Evolutionary conservation across 1,140 invertebrate species (phyloP).

Genomic region (Leptopilina clavipes): DNA sequence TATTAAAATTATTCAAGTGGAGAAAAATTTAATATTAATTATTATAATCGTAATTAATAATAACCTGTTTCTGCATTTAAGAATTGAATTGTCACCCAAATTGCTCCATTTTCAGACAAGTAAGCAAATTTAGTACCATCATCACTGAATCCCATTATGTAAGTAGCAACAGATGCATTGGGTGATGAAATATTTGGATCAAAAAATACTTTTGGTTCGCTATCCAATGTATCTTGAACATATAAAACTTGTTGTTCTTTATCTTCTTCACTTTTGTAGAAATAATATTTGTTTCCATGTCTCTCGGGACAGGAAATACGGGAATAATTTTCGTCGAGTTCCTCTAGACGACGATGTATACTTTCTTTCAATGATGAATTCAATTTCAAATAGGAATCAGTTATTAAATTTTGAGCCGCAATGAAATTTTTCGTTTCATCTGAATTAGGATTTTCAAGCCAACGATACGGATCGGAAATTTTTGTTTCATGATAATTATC

Average conservation of each 20-base stretch:
- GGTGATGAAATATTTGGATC: conserved; percentile 94
- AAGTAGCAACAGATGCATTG: no score
- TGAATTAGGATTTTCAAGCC: conserved; percentile 96
- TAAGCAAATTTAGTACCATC: conserved; percentile 94
- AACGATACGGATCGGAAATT: conserved; percentile 95
- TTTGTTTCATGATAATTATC: conserved; percentile 90
- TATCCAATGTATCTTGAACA: conserved; percentile 87
- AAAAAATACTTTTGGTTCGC: conserved; percentile 91
- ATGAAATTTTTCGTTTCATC: conserved; percentile 95
- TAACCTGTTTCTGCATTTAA: conserved; percentile 84
- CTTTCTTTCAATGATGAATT: conserved; percentile 81
- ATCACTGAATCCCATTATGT: conserved; percentile 95
- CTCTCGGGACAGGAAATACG: conserved; percentile 91
- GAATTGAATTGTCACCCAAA: conserved; percentile 95
- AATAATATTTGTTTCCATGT: conserved; percentile 80
- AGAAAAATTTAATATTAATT: neutral
- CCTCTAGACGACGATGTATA: conserved; percentile 86
- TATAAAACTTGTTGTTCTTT: conserved; percentile 84
- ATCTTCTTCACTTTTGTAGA: conserved; percentile 70
- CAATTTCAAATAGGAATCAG: conserved; percentile 90
- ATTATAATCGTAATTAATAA: no score
- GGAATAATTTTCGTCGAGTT: conserved; percentile 94
- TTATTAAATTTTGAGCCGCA: conserved; percentile 92
- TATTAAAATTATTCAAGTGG: no score
- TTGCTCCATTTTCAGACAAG: conserved; percentile 93